Evolutionary conservation across 2,797 vertebrate species (phyloP), one percentile per base, ranked within the genome.

Genomic region (Oceanodroma leucorhoa): DNA sequence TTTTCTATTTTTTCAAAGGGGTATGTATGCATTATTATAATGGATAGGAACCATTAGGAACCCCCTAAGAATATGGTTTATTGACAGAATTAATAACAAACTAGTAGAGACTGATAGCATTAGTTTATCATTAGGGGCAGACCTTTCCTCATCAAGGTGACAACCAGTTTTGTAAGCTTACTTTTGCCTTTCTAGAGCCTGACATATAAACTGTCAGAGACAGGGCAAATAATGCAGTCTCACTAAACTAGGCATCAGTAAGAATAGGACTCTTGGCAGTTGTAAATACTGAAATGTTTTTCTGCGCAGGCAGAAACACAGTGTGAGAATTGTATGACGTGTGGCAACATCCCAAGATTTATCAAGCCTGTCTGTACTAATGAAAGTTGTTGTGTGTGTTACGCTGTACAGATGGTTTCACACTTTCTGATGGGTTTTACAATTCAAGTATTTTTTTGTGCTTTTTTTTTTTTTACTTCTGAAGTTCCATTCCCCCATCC

Each of bases 171-270:
- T 97, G 78, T 97, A 97, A 97, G 97, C 96, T 97, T 96, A 86
- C 95, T 90, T 70, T 96, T 97, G 95, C 93, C 95, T 94, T 88
- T 97, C 96, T 75, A 75, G 92, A 97, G 96, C 94, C 96, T 93
- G 94, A 94, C 95, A 96, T 93, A 96, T 91, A 98, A 97, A 97
- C 98, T 98, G 97, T 97, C 95, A 96, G 85, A 96, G 93, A 73
- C 90, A 90, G 92, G 87, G 90, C 96, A 97, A 97, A 97, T 97
- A 95, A 96, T 96, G 88, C 90, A 87, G 96, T 92, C 94, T 97
- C 88, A 84, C 96, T 96, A 91, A 96, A 94, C 90, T 14, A 94
- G 76, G 69, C 93, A 89, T 86, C 94, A 90, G 95, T 71, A 94
- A 91, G 96, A 95, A 73, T 89, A 87, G 87, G 95, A 90, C 96